Percentiles rank a stretch among this genome's conserved stretches.
Conservation (phyloP, 2,888 invertebrate genomes). For the Limnephilus marmoratus region DNA sequence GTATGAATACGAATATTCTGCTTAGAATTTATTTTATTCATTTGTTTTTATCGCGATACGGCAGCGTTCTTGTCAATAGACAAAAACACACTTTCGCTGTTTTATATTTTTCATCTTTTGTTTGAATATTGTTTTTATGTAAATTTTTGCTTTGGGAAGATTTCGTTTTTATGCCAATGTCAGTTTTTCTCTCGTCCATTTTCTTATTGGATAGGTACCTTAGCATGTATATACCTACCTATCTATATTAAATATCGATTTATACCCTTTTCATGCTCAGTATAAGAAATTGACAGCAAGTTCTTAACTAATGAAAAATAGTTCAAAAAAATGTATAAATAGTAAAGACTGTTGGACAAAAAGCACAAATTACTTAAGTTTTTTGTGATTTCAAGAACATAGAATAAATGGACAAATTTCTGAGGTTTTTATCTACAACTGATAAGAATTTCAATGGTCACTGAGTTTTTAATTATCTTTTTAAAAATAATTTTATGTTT, state of each 20-base stretch:
- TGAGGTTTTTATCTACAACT: too few relatives aligned
- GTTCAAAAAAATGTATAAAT: too few relatives aligned
- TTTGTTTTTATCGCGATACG: constrained; percentile 43
- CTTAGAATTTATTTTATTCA: constrained; percentile 41
- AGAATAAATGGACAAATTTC: too few relatives aligned
- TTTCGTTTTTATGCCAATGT: background rate
- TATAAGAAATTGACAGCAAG: too few relatives aligned
- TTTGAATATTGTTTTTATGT: background rate
- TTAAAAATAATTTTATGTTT: background rate
- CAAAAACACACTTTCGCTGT: constrained; percentile 18
- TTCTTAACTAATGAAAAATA: too few relatives aligned
- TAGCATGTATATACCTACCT: background rate
- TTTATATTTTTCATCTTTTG: background rate
- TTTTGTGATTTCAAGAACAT: too few relatives aligned
- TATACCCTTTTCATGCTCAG: too few relatives aligned
- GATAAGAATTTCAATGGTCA: background rate
- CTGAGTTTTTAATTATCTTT: background rate
- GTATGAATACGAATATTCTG: constrained; percentile 41
- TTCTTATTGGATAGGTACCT: background rate
- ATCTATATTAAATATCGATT: too few relatives aligned
- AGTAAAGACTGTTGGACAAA: too few relatives aligned
- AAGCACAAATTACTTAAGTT: too few relatives aligned
- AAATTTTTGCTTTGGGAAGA: background rate
- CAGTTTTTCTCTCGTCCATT: background rate
- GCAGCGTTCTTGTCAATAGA: constrained; percentile 21